Evolutionary conservation across 2,797 vertebrate genomes (phyloP).

Genomic region (Acanthurus tractus): DNA sequence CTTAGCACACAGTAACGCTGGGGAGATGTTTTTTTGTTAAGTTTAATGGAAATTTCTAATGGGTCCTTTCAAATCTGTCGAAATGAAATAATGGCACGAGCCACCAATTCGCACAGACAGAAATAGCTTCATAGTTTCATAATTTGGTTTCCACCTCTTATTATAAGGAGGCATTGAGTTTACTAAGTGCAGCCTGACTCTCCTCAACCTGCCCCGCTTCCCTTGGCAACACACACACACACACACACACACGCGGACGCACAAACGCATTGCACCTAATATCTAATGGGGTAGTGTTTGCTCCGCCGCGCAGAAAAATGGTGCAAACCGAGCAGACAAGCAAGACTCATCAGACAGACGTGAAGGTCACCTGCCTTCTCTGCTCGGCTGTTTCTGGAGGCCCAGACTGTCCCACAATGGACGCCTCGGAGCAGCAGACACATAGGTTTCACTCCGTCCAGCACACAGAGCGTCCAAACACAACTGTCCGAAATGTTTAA

Average conservation of each 20-base stretch:
- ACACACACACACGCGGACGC: conserved; percentile 2
- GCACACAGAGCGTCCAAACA: conserved; percentile 31
- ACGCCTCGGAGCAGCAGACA: conserved; percentile 40
- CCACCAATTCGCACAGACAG: conserved; percentile 72
- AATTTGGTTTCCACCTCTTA: conserved; percentile 67
- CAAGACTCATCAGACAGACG: conserved; percentile 75
- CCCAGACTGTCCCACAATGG: conserved; percentile 60
- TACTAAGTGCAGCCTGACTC: conserved; percentile 60
- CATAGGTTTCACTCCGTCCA: conserved; percentile 51
- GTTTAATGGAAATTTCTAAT: conserved; percentile 86
- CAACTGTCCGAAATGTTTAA: conserved; percentile 36
- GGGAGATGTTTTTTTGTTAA: conserved; percentile 83
- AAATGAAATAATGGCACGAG: conserved; percentile 82
- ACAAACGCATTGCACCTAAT: conserved; percentile 51
- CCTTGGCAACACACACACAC: conserved; percentile 52
- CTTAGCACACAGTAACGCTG: conserved; percentile 82
- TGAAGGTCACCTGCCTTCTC: conserved; percentile 80
- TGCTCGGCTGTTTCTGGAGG: conserved; percentile 59
- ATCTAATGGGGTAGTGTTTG: conserved; percentile 73
- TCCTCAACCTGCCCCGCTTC: conserved; percentile 55
- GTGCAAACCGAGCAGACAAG: conserved; percentile 73
- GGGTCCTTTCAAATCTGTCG: conserved; percentile 82
- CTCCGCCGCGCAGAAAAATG: conserved; percentile 75
- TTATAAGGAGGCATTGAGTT: conserved; percentile 62
- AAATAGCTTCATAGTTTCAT: conserved; percentile 81